Percentiles rank a stretch among this genome's conserved stretches.
These are phyloP conservation scores for Petromus typicus DNA, from an alignment of 2,113 vertebrate species.

Conservation along the genomic window DNA sequence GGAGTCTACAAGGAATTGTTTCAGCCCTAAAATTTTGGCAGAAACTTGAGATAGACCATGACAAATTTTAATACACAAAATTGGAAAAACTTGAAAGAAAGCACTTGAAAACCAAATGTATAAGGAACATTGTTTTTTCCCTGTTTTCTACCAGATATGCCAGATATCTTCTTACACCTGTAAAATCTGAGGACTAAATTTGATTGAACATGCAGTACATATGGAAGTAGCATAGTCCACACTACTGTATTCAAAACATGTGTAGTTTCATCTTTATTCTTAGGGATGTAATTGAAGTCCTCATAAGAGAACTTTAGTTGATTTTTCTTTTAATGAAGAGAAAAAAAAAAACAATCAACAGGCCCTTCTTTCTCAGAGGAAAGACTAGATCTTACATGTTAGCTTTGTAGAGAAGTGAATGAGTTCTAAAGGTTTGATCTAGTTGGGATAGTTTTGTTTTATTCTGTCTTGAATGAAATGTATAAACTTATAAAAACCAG, in stretches of 20 bases:
- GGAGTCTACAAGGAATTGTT: slow-evolving; percentile 13
- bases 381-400: not conserved
- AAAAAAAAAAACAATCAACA: slow-evolving; percentile 23
- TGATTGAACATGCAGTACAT: slow-evolving; percentile 2
- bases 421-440: slow-evolving; percentile 18
- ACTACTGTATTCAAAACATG: slow-evolving; percentile 3
- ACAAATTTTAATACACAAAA: slow-evolving; percentile 58
- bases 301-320: slow-evolving; percentile 64
- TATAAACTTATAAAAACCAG: not conserved
- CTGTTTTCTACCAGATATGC: slow-evolving; percentile 26
- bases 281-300: not conserved
- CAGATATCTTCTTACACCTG: not conserved
- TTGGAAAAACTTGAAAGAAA: slow-evolving; percentile 35
- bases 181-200: slow-evolving; percentile 23
- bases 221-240: not conserved
- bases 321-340: slow-evolving; percentile 58
- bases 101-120: not conserved
- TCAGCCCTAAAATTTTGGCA: not conserved
- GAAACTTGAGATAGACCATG: slow-evolving; percentile 22
- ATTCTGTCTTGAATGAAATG: slow-evolving; percentile 2
- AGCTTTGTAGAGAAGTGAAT: slow-evolving; percentile 47
- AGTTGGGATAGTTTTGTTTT: slow-evolving; percentile 22
- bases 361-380: not conserved
- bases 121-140: slow-evolving; percentile 27
- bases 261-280: not conserved